These are phyloP conservation scores for Cheilosia grossa DNA, from an alignment of 2,888 invertebrate genomes.

Conservation along the genomic window DNA sequence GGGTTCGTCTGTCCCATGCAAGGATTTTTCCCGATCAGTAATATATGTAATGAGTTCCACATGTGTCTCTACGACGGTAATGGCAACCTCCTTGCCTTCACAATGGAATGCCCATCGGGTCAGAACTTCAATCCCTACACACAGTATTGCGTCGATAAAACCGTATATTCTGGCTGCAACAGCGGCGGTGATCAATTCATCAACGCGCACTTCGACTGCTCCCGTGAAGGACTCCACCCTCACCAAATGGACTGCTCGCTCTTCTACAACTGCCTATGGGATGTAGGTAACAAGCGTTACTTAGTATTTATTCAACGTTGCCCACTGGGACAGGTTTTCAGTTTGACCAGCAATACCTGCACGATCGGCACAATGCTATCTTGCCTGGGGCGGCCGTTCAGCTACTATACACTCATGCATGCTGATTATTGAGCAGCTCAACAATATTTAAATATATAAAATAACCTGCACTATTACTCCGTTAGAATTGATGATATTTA, in stretches of 20 bases:
- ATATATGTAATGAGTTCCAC: constrained; percentile 76
- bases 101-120: constrained; percentile 72
- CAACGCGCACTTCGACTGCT: constrained; percentile 47
- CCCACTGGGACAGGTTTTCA: constrained; percentile 53
- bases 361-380: constrained; percentile 30
- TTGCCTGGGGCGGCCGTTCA: constrained; percentile 51
- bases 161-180: constrained; percentile 71
- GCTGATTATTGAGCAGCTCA: background rate
- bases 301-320: constrained; percentile 47
- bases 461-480: constrained; percentile 13
- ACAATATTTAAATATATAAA: background rate
- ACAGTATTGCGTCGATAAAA: constrained; percentile 68
- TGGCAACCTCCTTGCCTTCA: constrained; percentile 18
- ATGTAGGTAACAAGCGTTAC: constrained; percentile 39
- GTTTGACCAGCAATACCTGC: constrained; percentile 41
- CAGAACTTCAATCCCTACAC: constrained; percentile 76
- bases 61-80: constrained; percentile 71
- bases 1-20: constrained; percentile 75
- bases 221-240: constrained; percentile 56
- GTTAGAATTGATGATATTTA: constrained; percentile 40
- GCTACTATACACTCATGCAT: constrained; percentile 17
- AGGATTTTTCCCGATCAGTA: constrained; percentile 76
- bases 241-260: constrained; percentile 63
- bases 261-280: constrained; percentile 65
- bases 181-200: background rate